Evolutionary conservation across 2,113 vertebrate genomes (phyloP).

Genomic region (Phodopus roborovskii): DNA sequence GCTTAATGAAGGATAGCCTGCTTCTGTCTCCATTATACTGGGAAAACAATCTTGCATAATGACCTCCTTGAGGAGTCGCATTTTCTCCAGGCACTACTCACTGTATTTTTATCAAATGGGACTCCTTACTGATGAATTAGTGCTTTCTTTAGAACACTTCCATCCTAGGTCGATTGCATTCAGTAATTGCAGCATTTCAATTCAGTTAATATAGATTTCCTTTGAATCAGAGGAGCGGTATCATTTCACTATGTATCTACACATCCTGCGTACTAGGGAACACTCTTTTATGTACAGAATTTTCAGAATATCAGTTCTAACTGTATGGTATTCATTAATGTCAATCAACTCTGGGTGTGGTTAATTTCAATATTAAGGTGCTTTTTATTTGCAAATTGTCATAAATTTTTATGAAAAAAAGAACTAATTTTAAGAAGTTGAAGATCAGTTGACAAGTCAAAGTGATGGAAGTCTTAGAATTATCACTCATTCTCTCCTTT

Average conservation of each 20-base stretch:
- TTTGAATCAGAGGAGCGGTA: background rate
- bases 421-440: slow-evolving; percentile 15
- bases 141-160: slow-evolving; percentile 24
- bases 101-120: slow-evolving; percentile 59
- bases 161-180: slow-evolving; percentile 57
- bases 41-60: background rate
- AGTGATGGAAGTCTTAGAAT: background rate
- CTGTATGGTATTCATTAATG: background rate
- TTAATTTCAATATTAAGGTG: background rate
- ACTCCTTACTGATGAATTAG: slow-evolving; percentile 48
- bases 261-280: background rate
- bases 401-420: background rate
- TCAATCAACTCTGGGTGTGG: background rate
- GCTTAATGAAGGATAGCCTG: background rate
- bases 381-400: background rate
- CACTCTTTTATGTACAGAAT: background rate
- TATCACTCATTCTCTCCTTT: background rate
- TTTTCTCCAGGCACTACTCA: slow-evolving; percentile 58
- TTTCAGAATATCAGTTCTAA: background rate
- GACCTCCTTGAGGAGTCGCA: background rate
- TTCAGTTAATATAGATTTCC: slow-evolving; percentile 43
- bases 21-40: background rate
- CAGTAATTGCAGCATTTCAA: slow-evolving; percentile 43
- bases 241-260: background rate
- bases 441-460: background rate